phyloP scores from a whole-genome alignment of 2,797 vertebrate genomes.

The Pseudochaenichthys georgianus region DNA sequence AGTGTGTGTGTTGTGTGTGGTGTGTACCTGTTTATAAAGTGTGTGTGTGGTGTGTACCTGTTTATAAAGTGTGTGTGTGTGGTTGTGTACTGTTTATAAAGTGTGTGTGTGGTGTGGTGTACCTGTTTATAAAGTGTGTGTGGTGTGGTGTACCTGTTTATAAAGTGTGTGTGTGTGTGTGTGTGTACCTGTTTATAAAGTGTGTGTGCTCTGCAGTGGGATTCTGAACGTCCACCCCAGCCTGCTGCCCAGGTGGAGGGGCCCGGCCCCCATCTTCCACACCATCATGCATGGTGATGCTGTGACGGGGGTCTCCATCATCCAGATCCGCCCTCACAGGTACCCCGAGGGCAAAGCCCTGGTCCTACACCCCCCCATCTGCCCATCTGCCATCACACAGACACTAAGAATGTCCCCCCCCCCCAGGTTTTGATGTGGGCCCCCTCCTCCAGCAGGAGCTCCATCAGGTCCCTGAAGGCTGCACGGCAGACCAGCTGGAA shows the following conservation, averaged over 20 bases:
- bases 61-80: too few species aligned
- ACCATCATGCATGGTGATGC: conserved; percentile 91
- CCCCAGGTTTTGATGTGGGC: conserved; percentile 95
- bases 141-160: too few species aligned
- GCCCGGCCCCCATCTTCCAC: conserved; percentile 93
- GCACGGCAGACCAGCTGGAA: conserved; percentile 89
- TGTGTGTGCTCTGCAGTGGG: conserved; percentile 88
- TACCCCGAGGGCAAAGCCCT: conserved; percentile 41
- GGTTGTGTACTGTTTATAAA: too few species aligned
- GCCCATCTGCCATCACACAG: neutral
- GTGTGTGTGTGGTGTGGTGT: too few species aligned
- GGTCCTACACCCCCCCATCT: too few species aligned
- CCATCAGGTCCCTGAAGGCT: conserved; percentile 84
- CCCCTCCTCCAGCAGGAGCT: conserved; percentile 91
- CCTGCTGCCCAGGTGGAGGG: conserved; percentile 93
- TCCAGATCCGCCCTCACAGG: conserved; percentile 94
- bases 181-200: too few species aligned
- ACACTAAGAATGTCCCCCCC: conserved; percentile 16
- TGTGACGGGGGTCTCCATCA: conserved; percentile 92
- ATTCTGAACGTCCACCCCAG: conserved; percentile 96
- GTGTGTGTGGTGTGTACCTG: too few species aligned
- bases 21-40: too few species aligned
- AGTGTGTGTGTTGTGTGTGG: too few species aligned
- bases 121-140: too few species aligned
- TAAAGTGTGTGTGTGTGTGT: too few species aligned